Base-by-base conservation (phyloP, 2,797 vertebrate genomes). In the Lates japonicus region DNA sequence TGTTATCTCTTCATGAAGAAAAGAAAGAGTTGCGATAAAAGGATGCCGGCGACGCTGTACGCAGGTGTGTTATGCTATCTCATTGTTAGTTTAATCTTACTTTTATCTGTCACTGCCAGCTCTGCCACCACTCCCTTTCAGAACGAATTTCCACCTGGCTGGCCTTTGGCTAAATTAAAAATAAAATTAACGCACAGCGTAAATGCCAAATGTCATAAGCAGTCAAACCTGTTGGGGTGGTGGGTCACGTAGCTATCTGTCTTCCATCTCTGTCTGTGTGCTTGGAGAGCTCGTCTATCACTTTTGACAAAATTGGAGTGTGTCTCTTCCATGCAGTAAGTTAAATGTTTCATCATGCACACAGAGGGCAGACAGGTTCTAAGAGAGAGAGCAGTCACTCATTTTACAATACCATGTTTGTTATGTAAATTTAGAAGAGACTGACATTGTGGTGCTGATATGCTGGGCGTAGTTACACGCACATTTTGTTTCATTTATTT, bases 171-270 rank as follows among this genome's bases (percentile, higher is more conserved):
- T 51, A 58, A 76, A 67, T 59, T n/a, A 55, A 69, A 81, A 82
- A 75, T 64, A 51, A 57, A 76, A 81, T 87, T 71, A 76, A 60
- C 35, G 61, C 14, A 10, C 48, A 78, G 12, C 10, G 14, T 42
- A 17, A n/a, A 20, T 70, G 67, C 19, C 46, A 83, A 74, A 87
- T 58, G 69, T 68, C 74, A 83, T 4, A 17, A 82, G 87, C 61
- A 44, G 82, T 84, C 71, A 76, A 83, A 90, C 88, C 74, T 70
- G 88, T 86, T 81, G 10, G 42, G 82, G 31, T 76, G 61, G 44
- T 59, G 41, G 46, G 39, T 41, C 0, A 3, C 66, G 57, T 70
- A 3, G n/a, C 29, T 55, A 63, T 74, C 33, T 66, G 39, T 69
- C 22, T 22, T 69, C 0, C 8, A 46, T 70, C 59, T 60, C 8